Evolutionary conservation across 2,888 invertebrate genomes (phyloP).

Genomic region (Heliconius cydno): DNA sequence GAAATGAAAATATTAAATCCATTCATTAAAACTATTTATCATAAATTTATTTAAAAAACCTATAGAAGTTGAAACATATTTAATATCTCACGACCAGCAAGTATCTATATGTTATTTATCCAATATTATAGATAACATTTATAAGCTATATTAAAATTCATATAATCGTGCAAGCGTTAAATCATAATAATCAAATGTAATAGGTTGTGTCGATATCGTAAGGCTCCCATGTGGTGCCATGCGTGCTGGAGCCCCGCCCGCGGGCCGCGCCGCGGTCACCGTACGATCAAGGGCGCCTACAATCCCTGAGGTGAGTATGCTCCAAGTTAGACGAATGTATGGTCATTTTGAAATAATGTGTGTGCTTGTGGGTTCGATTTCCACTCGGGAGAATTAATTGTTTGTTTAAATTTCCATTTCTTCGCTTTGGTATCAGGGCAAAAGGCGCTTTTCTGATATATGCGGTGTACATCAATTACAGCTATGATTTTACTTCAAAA

Average conservation of each 20-base stretch:
- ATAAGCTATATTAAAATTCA: slow-evolving; percentile 6
- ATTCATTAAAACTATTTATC: not conserved
- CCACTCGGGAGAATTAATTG: too few relatives aligned
- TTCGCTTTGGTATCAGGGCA: too few relatives aligned
- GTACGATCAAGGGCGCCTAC: slow-evolving; percentile 77
- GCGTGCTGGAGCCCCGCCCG: slow-evolving; percentile 55
- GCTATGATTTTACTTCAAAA: too few relatives aligned
- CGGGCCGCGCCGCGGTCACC: slow-evolving; percentile 63
- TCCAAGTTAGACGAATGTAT: slow-evolving; percentile 47
- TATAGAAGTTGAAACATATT: not conserved
- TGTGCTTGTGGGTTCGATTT: too few relatives aligned
- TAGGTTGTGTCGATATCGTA: slow-evolving; percentile 22
- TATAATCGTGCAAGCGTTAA: slow-evolving; percentile 11
- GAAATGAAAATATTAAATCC: too few relatives aligned
- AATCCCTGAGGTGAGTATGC: slow-evolving; percentile 66
- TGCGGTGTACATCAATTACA: too few relatives aligned
- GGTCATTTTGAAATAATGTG: not conserved
- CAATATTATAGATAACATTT: not conserved
- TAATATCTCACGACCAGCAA: not conserved
- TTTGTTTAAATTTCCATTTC: too few relatives aligned
- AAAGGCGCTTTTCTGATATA: too few relatives aligned
- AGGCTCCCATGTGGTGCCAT: slow-evolving; percentile 41
- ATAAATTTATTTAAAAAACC: not conserved
- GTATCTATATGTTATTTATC: not conserved
- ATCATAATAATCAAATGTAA: slow-evolving; percentile 26